Percentiles rank a stretch among this genome's conserved stretches.
phyloP scores from a whole-genome alignment of 1,140 invertebrate species.

The Drosophila nikananu region DNA sequence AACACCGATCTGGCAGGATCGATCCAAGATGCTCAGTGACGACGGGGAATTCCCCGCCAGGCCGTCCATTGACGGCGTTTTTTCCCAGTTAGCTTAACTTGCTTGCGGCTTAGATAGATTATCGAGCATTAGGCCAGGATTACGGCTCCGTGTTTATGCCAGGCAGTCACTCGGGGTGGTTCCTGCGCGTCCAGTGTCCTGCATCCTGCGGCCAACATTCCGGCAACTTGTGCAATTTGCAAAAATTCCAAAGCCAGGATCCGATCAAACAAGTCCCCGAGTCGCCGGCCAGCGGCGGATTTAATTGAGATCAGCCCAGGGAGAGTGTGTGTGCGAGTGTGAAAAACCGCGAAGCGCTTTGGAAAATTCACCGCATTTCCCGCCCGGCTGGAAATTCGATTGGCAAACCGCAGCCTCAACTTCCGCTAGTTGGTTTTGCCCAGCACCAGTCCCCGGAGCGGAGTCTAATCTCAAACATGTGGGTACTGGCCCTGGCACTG shows the following conservation, averaged over 20 bases:
- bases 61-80: conserved; percentile 77
- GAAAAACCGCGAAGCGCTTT: conserved; percentile 74
- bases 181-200: conserved; percentile 1
- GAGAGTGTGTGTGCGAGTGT: conserved; percentile 57
- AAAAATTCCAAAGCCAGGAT: conserved; percentile 81
- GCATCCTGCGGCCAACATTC: conserved; percentile 1
- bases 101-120: conserved; percentile 65
- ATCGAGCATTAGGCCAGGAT: conserved; percentile 73
- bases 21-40: conserved; percentile 57
- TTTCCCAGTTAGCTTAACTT: conserved; percentile 81
- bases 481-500: conserved; percentile 33
- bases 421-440: conserved; percentile 76
- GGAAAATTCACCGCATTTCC: conserved; percentile 54
- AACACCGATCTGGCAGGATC: conserved; percentile 11
- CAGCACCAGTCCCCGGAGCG: conserved; percentile 35
- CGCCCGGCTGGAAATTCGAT: conserved; percentile 45
- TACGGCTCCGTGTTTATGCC: conserved; percentile 64
- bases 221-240: conserved; percentile 78
- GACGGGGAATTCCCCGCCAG: conserved; percentile 58
- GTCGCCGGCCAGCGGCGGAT: conserved; percentile 49
- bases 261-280: conserved; percentile 75
- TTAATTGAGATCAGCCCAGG: conserved; percentile 76
- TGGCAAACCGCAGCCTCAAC: conserved; percentile 56
- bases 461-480: conserved; percentile 77
- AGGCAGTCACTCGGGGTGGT: conserved; percentile 23